Conservation (phyloP, 2,888 invertebrate species). For the Sphinx pinastri region DNA sequence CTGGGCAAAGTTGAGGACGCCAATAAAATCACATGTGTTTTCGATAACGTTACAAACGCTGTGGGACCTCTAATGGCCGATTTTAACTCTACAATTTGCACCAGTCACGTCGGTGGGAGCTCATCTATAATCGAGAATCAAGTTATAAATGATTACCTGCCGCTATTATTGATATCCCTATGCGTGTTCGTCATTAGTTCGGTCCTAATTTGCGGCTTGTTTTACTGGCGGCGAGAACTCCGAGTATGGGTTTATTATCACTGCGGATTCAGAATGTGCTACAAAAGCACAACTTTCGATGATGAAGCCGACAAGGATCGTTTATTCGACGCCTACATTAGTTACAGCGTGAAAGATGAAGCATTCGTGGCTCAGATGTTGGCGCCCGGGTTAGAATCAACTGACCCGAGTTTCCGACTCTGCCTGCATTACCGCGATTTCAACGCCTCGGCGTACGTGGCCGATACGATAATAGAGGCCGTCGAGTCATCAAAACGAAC, state of each 20-base stretch:
- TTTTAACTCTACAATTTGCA: conserved; percentile 91
- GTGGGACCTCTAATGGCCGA: conserved; percentile 89
- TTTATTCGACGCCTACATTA: conserved; percentile 97
- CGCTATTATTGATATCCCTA: conserved; percentile 90
- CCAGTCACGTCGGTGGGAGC: conserved; percentile 88
- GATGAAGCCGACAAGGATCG: conserved; percentile 93
- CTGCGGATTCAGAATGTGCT: conserved; percentile 93
- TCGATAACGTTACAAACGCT: conserved; percentile 88
- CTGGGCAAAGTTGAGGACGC: conserved; percentile 92
- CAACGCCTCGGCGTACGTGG: conserved; percentile 93
- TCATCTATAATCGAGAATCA: conserved; percentile 89
- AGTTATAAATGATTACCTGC: conserved; percentile 92
- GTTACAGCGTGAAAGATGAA: conserved; percentile 97
- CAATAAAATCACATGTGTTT: conserved; percentile 89
- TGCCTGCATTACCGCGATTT: conserved; percentile 97
- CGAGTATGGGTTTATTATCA: conserved; percentile 94
- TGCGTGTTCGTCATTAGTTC: conserved; percentile 91
- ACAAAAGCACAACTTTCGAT: conserved; percentile 91
- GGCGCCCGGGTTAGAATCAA: conserved; percentile 93
- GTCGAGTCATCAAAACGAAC: conserved; percentile 95
- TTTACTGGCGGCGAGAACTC: conserved; percentile 92
- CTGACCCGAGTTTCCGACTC: conserved; percentile 92
- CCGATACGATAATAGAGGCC: conserved; percentile 96
- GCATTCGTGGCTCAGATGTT: conserved; percentile 95
- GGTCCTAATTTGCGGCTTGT: conserved; percentile 89